phyloP scores from a whole-genome alignment of 2,797 vertebrate genomes.

The Glossophaga mutica region DNA sequence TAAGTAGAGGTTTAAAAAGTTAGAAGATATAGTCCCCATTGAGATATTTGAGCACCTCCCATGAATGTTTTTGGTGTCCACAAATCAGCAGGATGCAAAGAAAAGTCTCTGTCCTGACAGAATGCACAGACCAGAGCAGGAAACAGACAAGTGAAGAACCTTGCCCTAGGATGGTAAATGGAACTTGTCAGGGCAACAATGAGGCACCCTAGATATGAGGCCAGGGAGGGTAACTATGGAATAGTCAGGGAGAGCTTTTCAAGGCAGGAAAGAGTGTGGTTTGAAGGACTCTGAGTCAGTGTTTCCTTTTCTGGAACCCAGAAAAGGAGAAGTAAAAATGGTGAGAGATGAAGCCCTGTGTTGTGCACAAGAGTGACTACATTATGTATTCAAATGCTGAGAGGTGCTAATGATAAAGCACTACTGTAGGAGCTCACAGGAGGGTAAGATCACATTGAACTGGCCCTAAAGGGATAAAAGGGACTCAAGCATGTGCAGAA shows the following conservation, averaged over 20 bases:
- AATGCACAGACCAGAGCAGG: neutral
- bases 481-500: neutral
- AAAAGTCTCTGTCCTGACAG: neutral
- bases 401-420: neutral
- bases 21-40: neutral
- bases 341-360: neutral
- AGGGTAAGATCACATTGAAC: neutral
- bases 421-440: neutral
- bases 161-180: neutral
- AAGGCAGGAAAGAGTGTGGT: neutral
- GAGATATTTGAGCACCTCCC: neutral
- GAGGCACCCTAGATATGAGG: neutral
- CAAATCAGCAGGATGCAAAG: neutral
- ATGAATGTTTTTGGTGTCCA: neutral
- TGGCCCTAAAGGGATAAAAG: no score
- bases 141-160: neutral
- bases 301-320: neutral
- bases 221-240: neutral
- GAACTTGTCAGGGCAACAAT: neutral
- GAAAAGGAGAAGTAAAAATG: neutral
- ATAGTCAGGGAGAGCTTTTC: neutral
- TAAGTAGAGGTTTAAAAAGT: neutral
- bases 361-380: neutral
- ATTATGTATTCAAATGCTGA: neutral
- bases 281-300: neutral